These are phyloP conservation scores for Chionodraco myersi DNA, from an alignment of 2,113 vertebrate species.

Conservation along the genomic window DNA sequence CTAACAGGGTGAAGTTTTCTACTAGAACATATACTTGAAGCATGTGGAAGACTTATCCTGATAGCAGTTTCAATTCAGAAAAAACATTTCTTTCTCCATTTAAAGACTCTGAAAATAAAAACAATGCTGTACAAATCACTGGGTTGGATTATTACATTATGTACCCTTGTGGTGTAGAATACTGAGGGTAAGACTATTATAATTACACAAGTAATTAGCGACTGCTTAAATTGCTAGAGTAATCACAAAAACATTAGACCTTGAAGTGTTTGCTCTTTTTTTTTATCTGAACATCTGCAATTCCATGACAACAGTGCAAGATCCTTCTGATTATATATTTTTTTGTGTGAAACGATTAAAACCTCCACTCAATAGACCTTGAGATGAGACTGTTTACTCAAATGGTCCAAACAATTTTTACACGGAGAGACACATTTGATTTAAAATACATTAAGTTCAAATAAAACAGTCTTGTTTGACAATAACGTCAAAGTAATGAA, in stretches of 20 bases:
- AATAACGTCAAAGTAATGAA: not conserved
- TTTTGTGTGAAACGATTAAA: not conserved
- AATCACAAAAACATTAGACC: not conserved
- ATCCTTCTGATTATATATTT: not conserved
- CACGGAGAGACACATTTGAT: not conserved
- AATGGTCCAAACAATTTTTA: not conserved
- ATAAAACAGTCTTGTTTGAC: conserved; percentile 7
- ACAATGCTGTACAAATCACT: too few relatives aligned
- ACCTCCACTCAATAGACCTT: not conserved
- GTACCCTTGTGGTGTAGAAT: not conserved
- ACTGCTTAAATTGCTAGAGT: not conserved
- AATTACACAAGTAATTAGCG: not conserved
- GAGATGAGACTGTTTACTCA: not conserved
- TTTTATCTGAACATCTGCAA: not conserved
- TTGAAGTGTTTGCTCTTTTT: not conserved
- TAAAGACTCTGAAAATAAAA: not conserved
- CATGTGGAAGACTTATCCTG: not conserved
- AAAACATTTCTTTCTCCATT: not conserved
- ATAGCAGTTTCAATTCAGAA: not conserved
- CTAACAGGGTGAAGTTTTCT: conserved; percentile 25
- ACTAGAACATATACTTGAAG: conserved; percentile 2
- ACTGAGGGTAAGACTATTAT: not conserved
- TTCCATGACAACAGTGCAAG: conserved; percentile 9
- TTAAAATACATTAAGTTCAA: conserved; percentile 1
- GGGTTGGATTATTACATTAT: not conserved